These are phyloP conservation scores for Otolemur garnettii DNA, from an alignment of 2,113 vertebrate genomes.

Conservation along the genomic window DNA sequence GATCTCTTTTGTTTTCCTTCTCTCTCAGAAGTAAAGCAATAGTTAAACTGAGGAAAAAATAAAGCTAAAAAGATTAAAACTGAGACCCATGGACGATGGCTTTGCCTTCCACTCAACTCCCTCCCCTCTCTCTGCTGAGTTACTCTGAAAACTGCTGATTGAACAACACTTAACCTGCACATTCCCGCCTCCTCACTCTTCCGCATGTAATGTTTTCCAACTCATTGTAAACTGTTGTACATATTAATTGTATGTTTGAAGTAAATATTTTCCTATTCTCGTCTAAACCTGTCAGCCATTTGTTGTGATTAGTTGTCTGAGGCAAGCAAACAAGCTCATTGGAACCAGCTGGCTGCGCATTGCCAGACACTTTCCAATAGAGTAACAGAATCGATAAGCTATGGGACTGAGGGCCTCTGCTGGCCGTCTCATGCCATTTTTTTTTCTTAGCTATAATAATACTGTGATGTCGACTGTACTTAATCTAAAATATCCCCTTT, in stretches of 20 bases:
- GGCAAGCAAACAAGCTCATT: background rate
- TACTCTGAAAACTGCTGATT: slow-evolving; percentile 30
- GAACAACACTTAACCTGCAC: background rate
- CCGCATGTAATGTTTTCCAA: background rate
- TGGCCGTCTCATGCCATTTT: slow-evolving; percentile 46
- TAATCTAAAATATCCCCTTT: slow-evolving; percentile 25
- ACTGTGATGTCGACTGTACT: background rate
- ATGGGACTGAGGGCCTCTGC: slow-evolving; percentile 79
- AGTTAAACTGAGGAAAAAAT: background rate
- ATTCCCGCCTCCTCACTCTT: background rate
- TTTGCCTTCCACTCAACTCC: background rate
- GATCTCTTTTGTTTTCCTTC: slow-evolving; percentile 32
- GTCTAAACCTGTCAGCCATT: background rate
- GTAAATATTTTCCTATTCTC: slow-evolving; percentile 32
- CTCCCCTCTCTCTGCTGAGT: background rate
- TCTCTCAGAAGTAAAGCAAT: background rate
- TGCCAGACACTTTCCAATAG: background rate
- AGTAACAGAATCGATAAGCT: slow-evolving; percentile 35
- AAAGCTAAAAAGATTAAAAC: background rate
- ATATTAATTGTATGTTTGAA: background rate
- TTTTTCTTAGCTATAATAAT: background rate
- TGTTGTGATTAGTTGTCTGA: background rate
- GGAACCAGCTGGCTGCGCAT: background rate
- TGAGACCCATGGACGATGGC: background rate
- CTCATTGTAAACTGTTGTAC: background rate